Evolutionary conservation across 2,797 vertebrate species (phyloP), one percentile per base, ranked within the genome.

Genomic region (Acipenser ruthenus): DNA sequence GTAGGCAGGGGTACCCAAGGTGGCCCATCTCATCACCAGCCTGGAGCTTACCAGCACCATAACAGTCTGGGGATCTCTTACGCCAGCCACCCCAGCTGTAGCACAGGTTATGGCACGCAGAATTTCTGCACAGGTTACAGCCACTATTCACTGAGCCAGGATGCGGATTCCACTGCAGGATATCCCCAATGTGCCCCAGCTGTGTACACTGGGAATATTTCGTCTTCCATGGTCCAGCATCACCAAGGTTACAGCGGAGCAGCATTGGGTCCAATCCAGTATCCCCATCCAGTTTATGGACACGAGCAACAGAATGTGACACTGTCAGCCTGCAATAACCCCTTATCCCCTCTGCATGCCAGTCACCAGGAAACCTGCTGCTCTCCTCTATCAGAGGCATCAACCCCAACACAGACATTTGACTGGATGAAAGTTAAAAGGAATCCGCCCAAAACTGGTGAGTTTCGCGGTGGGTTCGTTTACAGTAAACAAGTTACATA

Each of bases 351-450:
- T 67, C 87, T 95, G 62, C 94, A 95, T 71, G 81, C 87, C 15
- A 86, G 82, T 59, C 95, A 94, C 78, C 86, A 92, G 78, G 95
- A 95, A 72, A 81, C 86, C 48, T 89, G 94, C 70, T 93, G 91
- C 63, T 96, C 94, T 10, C 94, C 95, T 59, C 79, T 92, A 63
- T 84, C 91, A 8, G 96, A 97, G 65, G 85, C 90, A 6, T 87
- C 90, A 15, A 84, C 93, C 58, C 87, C 91, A 64, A 89, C 93
- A 6, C 95, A 97, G 79, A 99, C 96, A 59, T 99, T 99, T 82
- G 96, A 98, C 88, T 99, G 96, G 96, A 99, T 99, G 96, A 98
- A 97, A 87, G 96, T 98, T 60, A 99, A 98, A 83, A 89, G 96
- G 81, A 99, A 97, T 65, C 96, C 96, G 68, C 96, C 96, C 55